phyloP scores from a whole-genome alignment of 1,140 invertebrate genomes.

The Epicauta chinensis region DNA sequence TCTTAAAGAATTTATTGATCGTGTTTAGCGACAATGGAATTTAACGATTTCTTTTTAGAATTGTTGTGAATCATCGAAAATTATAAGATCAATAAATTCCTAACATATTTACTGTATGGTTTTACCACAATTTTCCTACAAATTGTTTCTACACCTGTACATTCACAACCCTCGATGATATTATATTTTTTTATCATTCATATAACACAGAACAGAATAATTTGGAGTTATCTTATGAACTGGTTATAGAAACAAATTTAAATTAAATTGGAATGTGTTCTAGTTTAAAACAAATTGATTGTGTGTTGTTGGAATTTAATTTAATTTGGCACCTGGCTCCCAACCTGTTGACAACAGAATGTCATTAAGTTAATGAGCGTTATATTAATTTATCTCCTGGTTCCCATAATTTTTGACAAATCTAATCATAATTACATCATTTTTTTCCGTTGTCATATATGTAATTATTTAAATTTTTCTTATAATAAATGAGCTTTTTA shows the following conservation, averaged over 20 bases:
- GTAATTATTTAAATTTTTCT: no score
- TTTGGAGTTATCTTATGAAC: no score
- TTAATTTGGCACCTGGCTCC: conserved; percentile 8
- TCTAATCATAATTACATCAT: no score
- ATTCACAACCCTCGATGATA: conserved; percentile 2
- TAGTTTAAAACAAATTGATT: neutral
- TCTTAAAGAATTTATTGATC: conserved; percentile 22
- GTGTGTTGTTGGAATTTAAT: neutral
- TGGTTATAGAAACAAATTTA: neutral
- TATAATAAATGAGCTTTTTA: no score
- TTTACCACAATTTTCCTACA: conserved; percentile 6
- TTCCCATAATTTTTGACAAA: no score
- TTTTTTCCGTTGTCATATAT: no score
- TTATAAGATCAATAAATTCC: conserved; percentile 21
- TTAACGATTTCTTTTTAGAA: conserved; percentile 21
- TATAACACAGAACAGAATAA: no score
- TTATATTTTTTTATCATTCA: neutral
- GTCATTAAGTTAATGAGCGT: conserved; percentile 8
- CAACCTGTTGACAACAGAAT: conserved; percentile 11
- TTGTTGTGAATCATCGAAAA: conserved; percentile 20
- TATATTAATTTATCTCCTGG: no score
- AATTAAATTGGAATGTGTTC: conserved; percentile 5
- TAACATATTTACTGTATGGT: conserved; percentile 16
- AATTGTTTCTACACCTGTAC: neutral
- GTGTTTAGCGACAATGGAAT: conserved; percentile 11